These are phyloP conservation scores for Formicarius rufipectus DNA, from an alignment of 2,113 vertebrate species.

Conservation along the genomic window DNA sequence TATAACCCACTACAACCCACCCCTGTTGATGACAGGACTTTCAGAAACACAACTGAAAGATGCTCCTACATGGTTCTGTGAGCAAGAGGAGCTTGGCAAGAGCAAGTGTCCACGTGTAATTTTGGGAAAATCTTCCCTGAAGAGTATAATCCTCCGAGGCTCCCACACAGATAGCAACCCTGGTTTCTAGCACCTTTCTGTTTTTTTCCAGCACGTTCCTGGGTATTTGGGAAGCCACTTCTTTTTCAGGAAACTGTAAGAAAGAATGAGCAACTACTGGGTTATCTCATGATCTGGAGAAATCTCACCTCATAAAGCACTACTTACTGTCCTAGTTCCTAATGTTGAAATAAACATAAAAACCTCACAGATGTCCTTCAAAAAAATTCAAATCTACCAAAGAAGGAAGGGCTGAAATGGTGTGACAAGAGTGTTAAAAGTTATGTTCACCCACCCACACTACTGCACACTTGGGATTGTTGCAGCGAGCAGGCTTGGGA, in stretches of 20 bases:
- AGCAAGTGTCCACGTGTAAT: accelerated
- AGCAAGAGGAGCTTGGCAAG: not conserved
- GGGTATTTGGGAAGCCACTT: not conserved
- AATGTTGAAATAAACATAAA: not conserved
- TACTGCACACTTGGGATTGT: not conserved
- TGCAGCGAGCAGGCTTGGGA: not conserved
- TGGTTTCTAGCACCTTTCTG: not conserved
- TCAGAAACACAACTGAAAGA: not conserved
- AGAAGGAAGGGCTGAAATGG: not conserved
- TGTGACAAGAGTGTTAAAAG: not conserved
- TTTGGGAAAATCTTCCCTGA: not conserved
- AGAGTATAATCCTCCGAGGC: not conserved
- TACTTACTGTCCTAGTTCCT: not conserved
- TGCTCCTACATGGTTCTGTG: accelerated
- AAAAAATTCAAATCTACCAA: not conserved
- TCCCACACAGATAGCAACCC: not conserved
- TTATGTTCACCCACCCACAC: not conserved
- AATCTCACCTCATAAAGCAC: not conserved
- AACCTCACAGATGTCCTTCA: not conserved
- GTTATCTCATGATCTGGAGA: not conserved
- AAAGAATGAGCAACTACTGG: not conserved
- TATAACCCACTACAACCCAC: too few relatives aligned
- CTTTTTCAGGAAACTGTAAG: not conserved
- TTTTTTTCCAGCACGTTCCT: not conserved
- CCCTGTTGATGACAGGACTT: accelerated